Conservation (phyloP, 2,797 vertebrate genomes). For the Gambelia wislizenii region DNA sequence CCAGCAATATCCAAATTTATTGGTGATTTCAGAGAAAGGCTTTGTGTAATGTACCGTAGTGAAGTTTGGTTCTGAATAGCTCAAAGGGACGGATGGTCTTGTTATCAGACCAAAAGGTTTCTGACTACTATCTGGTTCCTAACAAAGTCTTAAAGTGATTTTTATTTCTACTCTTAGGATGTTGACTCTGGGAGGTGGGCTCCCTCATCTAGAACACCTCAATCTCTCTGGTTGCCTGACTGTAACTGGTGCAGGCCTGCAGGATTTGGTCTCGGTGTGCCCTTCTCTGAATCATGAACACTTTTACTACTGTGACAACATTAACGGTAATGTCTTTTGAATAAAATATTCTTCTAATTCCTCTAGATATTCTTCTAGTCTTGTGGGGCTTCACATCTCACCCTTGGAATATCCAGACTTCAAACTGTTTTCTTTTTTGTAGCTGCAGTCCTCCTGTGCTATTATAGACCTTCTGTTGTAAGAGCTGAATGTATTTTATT, state of each 20-base stretch:
- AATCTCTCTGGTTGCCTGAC: constrained; percentile 96
- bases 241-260: constrained; percentile 93
- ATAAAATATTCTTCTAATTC: constrained; percentile 22
- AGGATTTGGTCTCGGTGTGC: constrained; percentile 93
- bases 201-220: constrained; percentile 94
- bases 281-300: constrained; percentile 96
- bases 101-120: accelerated
- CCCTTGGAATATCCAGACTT: neutral
- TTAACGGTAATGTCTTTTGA: constrained; percentile 90
- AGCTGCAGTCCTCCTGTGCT: neutral
- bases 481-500: neutral
- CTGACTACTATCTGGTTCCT: neutral
- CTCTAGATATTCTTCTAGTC: constrained; percentile 10
- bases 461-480: neutral
- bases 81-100: neutral
- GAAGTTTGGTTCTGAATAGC: neutral
- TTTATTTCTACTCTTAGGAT: constrained; percentile 81
- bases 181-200: constrained; percentile 91
- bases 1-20: neutral
- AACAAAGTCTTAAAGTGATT: neutral
- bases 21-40: neutral
- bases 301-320: constrained; percentile 99
- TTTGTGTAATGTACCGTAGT: neutral
- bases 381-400: accelerated
- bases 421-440: neutral